Evolutionary conservation across 2,888 invertebrate species (phyloP).

Genomic region (Nomada ruficornis): DNA sequence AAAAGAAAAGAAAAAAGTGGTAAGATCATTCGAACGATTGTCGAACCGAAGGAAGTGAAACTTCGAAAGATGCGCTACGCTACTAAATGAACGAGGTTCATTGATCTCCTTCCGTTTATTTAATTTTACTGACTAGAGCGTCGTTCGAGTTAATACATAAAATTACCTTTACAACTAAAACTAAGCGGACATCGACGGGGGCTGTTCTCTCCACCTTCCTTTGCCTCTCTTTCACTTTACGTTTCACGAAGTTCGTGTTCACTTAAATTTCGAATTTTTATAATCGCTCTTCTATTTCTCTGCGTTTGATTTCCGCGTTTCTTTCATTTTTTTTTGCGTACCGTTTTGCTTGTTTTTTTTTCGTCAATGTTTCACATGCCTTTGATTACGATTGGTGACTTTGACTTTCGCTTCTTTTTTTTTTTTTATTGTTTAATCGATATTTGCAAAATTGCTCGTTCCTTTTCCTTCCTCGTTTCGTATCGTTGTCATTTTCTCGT

Average conservation of each 20-base stretch:
- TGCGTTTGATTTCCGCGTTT: conserved; percentile 2
- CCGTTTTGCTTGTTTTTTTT: background rate
- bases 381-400: conserved; percentile 47
- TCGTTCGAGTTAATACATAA: conserved; percentile 67
- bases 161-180: conserved; percentile 70
- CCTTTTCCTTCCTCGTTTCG: background rate
- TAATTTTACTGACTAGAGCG: conserved; percentile 73
- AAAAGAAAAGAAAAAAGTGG: background rate
- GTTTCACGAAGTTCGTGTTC: conserved; percentile 28
- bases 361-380: conserved; percentile 23
- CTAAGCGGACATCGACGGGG: conserved; percentile 59
- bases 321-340: conserved; percentile 22
- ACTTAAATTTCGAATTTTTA: conserved; percentile 23
- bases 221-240: background rate
- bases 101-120: conserved; percentile 68
- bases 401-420: background rate
- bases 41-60: conserved; percentile 12
- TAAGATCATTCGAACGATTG: conserved; percentile 1
- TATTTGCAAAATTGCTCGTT: conserved; percentile 2
- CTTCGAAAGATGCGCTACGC: conserved; percentile 34
- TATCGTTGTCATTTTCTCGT: conserved; percentile 3
- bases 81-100: conserved; percentile 59
- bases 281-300: conserved; percentile 1
- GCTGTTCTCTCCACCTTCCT: conserved; percentile 5
- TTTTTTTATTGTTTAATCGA: background rate